Percentiles rank a stretch among this genome's conserved stretches.
These are phyloP conservation scores for Pseudomyrmex flavicornis DNA, from an alignment of 1,140 invertebrate genomes.

Conservation along the genomic window DNA sequence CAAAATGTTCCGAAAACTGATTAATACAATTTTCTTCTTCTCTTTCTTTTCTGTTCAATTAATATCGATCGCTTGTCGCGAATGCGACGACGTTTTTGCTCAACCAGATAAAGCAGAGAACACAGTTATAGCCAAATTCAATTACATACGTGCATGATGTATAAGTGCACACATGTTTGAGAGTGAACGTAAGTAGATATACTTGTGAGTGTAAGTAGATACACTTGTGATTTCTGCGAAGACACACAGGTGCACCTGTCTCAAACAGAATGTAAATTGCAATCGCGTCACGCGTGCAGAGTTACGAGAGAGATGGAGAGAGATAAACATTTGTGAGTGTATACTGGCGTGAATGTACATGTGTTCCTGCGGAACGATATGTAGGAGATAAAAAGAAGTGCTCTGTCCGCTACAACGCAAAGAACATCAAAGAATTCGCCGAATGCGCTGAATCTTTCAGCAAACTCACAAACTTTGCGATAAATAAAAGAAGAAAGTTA, in stretches of 20 bases:
- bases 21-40: not conserved
- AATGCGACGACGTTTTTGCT: conserved; percentile 23
- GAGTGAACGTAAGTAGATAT: not conserved
- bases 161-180: not conserved
- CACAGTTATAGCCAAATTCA: not conserved
- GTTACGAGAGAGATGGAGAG: conserved; percentile 52
- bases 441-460: conserved; percentile 30
- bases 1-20: conserved; percentile 17
- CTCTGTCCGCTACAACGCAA: conserved; percentile 46
- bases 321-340: conserved; percentile 16
- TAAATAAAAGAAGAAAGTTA: conserved; percentile 69
- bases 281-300: conserved; percentile 67
- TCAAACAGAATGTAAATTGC: conserved; percentile 78
- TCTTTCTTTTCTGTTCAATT: conserved; percentile 38
- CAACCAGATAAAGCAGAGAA: not conserved
- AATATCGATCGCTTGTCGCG: conserved; percentile 52
- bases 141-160: not conserved
- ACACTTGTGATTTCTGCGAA: not conserved
- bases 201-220: not conserved
- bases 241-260: conserved; percentile 54
- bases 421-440: not conserved
- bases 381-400: conserved; percentile 65
- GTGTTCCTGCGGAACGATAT: conserved; percentile 57
- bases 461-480: conserved; percentile 32
- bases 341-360: conserved; percentile 7